Evolutionary conservation across 2,797 vertebrate genomes (phyloP).

Genomic region (Thripadectes ignobilis): DNA sequence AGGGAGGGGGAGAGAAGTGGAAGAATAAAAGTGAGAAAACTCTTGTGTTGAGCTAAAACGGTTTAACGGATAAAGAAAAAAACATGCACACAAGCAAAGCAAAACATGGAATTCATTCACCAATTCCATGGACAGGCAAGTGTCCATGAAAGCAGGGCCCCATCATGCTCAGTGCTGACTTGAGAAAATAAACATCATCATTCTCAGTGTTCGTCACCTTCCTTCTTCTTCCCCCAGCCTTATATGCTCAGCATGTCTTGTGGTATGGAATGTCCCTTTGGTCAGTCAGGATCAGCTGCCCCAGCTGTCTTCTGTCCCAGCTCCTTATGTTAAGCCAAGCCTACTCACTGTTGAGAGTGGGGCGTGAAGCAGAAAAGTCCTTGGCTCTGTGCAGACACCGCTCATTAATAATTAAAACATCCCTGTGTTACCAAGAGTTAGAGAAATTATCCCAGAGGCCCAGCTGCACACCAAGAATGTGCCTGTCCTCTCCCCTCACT

Average conservation of each 20-base stretch:
- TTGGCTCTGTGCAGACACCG: background rate
- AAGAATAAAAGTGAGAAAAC: background rate
- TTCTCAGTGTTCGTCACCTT: rapidly evolving
- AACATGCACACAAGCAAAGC: background rate
- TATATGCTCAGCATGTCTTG: background rate
- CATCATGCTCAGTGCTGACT: rapidly evolving
- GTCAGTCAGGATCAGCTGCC: background rate
- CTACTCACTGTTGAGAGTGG: background rate
- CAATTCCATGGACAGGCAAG: background rate
- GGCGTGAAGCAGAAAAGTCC: background rate
- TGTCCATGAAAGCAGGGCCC: background rate
- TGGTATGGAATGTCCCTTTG: background rate
- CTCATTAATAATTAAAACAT: background rate
- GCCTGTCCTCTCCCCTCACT: background rate
- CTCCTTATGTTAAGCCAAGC: background rate
- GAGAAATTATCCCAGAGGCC: background rate
- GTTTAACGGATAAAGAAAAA: background rate
- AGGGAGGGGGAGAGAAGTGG: background rate
- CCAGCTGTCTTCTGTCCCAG: background rate
- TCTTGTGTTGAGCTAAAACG: background rate
- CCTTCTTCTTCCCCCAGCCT: background rate
- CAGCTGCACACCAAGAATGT: rapidly evolving
- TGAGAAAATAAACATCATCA: background rate
- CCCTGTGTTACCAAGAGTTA: background rate
- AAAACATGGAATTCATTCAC: background rate